A percentile compares a stretch with the other conserved stretches of the same genome.
phyloP scores from a whole-genome alignment of 2,888 invertebrate genomes.

The Drosophila subquinaria region DNA sequence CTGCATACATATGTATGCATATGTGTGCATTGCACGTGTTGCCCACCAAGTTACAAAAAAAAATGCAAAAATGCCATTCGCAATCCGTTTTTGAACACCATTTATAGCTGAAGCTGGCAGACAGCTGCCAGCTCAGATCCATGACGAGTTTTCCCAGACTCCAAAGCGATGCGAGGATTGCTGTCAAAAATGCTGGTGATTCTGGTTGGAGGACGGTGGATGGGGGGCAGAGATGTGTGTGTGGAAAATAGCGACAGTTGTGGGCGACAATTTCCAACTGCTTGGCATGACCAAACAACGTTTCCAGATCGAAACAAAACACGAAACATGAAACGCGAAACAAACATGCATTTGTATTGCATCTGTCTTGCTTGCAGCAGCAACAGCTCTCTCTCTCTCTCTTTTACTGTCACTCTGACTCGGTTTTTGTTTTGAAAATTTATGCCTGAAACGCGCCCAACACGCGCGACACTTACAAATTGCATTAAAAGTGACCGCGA shows the following conservation, averaged over 20 bases:
- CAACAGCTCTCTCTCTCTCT: not conserved
- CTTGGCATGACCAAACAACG: conserved; percentile 28
- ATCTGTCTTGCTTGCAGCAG: conserved; percentile 6
- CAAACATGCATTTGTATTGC: conserved; percentile 37
- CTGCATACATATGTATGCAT: not conserved
- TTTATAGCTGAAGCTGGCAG: conserved; percentile 53
- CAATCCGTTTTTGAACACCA: conserved; percentile 66
- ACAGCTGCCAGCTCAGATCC: conserved; percentile 49
- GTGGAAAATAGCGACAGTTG: conserved; percentile 5
- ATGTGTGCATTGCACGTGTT: conserved; percentile 59
- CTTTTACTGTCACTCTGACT: not conserved
- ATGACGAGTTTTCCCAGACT: conserved; percentile 36
- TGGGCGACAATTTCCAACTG: conserved; percentile 56
- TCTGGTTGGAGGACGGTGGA: not conserved
- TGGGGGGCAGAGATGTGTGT: too few species aligned
- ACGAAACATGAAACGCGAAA: not conserved
- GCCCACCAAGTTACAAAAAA: conserved; percentile 27
- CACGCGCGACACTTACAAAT: conserved; percentile 66
- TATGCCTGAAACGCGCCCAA: conserved; percentile 47
- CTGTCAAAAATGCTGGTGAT: conserved; percentile 36
- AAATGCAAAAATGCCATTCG: conserved; percentile 30
- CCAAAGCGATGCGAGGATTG: conserved; percentile 13
- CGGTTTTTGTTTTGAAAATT: conserved; percentile 36
- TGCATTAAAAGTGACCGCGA: conserved; percentile 68
- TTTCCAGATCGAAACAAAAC: conserved; percentile 47